phyloP scores from a whole-genome alignment of 2,113 vertebrate species.

The Tichodroma muraria region DNA sequence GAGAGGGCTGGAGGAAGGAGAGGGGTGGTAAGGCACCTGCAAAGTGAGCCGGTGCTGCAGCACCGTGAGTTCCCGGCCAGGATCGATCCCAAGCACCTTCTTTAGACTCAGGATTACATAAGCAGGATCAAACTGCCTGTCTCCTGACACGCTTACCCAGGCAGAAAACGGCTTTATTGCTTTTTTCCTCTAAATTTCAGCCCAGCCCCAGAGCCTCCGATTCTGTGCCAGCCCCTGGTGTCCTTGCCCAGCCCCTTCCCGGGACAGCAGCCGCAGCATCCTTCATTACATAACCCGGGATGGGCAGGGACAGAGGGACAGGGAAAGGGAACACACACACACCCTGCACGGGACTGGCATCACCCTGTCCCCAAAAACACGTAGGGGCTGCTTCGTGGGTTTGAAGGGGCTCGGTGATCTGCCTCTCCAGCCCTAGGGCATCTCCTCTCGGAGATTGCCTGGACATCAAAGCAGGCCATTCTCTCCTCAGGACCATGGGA shows the following conservation, averaged over 20 bases:
- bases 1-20: neutral
- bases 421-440: neutral
- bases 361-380: neutral
- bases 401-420: neutral
- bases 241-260: neutral
- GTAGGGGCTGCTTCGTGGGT: neutral
- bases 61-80: rapidly evolving
- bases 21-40: neutral
- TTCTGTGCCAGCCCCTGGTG: rapidly evolving
- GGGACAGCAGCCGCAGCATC: neutral
- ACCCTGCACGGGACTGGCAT: neutral
- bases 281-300: neutral
- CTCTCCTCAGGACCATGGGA: rapidly evolving
- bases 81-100: neutral
- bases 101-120: conserved; percentile 6
- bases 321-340: neutral
- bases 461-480: rapidly evolving
- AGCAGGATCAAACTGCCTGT: neutral
- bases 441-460: neutral
- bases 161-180: conserved; percentile 21
- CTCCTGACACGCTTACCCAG: neutral
- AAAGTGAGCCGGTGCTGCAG: neutral
- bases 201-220: neutral
- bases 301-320: neutral
- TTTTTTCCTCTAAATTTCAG: conserved; percentile 35